phyloP scores from a whole-genome alignment of 2,797 vertebrate species.

The Margarornis squamiger region DNA sequence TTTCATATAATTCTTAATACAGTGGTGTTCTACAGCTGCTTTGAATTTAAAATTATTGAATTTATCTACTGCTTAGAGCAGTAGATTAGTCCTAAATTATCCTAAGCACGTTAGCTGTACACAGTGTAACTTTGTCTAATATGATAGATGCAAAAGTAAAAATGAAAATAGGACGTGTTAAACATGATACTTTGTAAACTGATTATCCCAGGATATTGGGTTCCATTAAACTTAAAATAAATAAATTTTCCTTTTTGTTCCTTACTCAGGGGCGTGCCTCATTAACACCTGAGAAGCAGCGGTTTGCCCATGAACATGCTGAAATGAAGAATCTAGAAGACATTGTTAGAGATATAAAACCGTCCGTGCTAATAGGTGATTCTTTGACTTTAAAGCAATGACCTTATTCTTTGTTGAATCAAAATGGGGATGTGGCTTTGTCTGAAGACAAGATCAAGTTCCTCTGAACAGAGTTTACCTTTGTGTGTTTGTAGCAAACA shows the following conservation, averaged over 20 bases:
- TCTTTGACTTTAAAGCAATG: constrained; percentile 26
- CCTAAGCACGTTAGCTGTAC: not conserved
- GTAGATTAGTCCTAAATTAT: not conserved
- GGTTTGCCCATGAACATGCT: constrained; percentile 88
- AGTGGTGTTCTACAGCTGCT: not conserved
- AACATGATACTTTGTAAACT: not conserved
- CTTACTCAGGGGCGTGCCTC: constrained; percentile 83
- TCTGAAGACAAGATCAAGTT: constrained; percentile 18
- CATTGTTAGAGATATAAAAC: constrained; percentile 86
- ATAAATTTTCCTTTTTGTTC: not conserved
- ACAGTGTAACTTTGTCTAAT: not conserved
- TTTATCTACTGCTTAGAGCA: not conserved
- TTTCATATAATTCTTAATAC: not conserved
- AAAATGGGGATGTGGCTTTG: not conserved
- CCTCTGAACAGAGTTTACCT: constrained; percentile 26
- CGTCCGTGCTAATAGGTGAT: constrained; percentile 93
- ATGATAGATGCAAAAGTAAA: not conserved
- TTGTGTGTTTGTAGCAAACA: constrained; percentile 44
- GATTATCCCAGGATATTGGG: not conserved
- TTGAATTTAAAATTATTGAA: not conserved
- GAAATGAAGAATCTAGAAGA: constrained; percentile 90
- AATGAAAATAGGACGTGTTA: not conserved
- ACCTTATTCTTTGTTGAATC: constrained; percentile 8
- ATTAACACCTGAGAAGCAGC: constrained; percentile 90
- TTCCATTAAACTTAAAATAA: not conserved